These are phyloP conservation scores for Psittacula echo DNA, from an alignment of 2,797 vertebrate genomes.

Conservation along the genomic window DNA sequence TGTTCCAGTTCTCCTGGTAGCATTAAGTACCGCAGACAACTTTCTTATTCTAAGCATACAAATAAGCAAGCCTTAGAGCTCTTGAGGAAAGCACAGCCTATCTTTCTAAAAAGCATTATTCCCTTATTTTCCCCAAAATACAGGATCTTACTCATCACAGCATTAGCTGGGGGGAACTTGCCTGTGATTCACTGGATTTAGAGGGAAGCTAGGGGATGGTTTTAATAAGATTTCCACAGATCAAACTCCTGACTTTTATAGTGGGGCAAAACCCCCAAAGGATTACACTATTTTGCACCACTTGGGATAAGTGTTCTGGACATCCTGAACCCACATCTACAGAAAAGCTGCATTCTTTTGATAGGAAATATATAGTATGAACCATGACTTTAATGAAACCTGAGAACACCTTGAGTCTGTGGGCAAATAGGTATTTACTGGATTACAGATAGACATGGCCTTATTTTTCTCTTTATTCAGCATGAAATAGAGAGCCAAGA, in stretches of 20 bases:
- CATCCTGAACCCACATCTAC: not conserved
- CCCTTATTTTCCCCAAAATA: not conserved
- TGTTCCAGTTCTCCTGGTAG: not conserved
- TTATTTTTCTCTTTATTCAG: constrained; percentile 52
- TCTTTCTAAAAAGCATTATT: not conserved
- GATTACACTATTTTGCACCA: not conserved
- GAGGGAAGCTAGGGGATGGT: not conserved
- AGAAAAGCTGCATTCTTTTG: not conserved
- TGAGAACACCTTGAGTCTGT: not conserved
- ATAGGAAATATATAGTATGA: not conserved
- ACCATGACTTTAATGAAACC: not conserved
- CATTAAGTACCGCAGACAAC: not conserved
- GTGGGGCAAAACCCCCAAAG: not conserved
- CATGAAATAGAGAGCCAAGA: constrained; percentile 19
- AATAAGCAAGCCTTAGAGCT: not conserved
- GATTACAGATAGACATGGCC: constrained; percentile 1
- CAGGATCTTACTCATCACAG: not conserved
- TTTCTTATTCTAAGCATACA: not conserved
- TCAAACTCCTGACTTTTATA: not conserved
- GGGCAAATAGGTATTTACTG: constrained; percentile 7
- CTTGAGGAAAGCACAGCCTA: not conserved
- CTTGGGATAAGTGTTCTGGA: not conserved
- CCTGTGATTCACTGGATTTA: not conserved
- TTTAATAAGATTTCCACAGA: not conserved
- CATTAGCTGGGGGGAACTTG: not conserved